A percentile compares a stretch with the other conserved stretches of the same genome.
These are phyloP conservation scores for Paedocypris micromegethes DNA, from an alignment of 2,797 vertebrate genomes.

Conservation along the genomic window DNA sequence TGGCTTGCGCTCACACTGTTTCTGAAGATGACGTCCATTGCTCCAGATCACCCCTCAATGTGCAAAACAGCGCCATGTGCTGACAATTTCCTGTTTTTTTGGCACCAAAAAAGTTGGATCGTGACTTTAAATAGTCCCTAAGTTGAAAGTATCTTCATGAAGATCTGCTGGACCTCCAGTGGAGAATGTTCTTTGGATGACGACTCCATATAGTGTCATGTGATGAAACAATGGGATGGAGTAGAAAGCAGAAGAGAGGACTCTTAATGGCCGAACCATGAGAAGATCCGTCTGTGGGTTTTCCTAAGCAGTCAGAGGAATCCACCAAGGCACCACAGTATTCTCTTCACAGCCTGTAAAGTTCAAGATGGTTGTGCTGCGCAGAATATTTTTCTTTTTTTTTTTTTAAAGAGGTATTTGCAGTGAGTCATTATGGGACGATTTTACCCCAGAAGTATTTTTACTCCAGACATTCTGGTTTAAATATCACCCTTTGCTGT, in stretches of 20 bases:
- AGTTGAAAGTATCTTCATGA: neutral
- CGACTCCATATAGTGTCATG: neutral
- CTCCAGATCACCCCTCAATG: constrained; percentile 60
- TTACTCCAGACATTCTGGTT: constrained; percentile 57
- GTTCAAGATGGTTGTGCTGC: constrained; percentile 30
- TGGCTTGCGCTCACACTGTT: constrained; percentile 40
- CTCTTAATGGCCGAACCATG: too few species aligned
- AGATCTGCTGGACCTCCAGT: constrained; percentile 23
- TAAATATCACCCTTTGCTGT: constrained; percentile 44
- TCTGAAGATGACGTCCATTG: constrained; percentile 39
- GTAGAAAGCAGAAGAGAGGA: too few species aligned
- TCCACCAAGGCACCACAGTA: constrained; percentile 37
- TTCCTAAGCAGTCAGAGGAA: constrained; percentile 55
- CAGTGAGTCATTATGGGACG: constrained; percentile 51
- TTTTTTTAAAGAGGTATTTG: constrained; percentile 42
- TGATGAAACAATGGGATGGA: too few species aligned
- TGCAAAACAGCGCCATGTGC: constrained; percentile 58
- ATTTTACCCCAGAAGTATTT: constrained; percentile 43
- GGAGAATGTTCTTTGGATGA: constrained; percentile 3
- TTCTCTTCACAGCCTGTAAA: constrained; percentile 29
- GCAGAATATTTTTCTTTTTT: constrained; percentile 6
- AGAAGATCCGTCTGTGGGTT: constrained; percentile 44
- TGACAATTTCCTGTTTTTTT: constrained; percentile 41
- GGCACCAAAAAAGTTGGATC: too few species aligned
- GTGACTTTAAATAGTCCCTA: neutral